Percentiles rank a stretch among this genome's conserved stretches.
Conservation (phyloP, 2,888 invertebrate genomes). For the Euplexia lucipara region DNA sequence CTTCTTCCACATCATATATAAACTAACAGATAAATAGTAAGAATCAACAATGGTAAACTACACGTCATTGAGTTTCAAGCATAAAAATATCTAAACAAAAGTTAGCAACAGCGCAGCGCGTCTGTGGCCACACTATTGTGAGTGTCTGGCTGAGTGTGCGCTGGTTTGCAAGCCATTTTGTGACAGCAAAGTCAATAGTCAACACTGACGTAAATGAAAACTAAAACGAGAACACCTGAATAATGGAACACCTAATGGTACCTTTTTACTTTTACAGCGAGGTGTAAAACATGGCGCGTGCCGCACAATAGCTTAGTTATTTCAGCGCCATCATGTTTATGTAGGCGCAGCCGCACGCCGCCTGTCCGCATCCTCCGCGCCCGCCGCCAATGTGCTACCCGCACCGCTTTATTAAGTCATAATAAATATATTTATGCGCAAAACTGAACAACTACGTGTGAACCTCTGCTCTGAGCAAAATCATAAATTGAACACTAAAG, state of each 20-base stretch:
- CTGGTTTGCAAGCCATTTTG: constrained; percentile 14
- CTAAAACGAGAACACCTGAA: constrained; percentile 39
- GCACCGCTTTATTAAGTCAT: constrained; percentile 13
- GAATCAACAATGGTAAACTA: too few species aligned
- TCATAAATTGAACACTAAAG: constrained; percentile 1
- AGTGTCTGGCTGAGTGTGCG: not conserved
- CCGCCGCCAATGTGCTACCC: constrained; percentile 6
- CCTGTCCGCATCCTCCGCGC: not conserved
- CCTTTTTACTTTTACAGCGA: constrained; percentile 38
- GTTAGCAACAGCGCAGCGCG: not conserved
- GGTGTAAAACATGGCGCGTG: constrained; percentile 27
- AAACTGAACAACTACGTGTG: not conserved
- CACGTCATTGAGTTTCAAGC: too few species aligned
- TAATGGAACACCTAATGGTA: constrained; percentile 45
- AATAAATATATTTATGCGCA: constrained; percentile 21
- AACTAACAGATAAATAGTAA: not conserved
- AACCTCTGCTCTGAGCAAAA: not conserved
- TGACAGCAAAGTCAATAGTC: constrained; percentile 38
- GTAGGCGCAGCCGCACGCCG: constrained; percentile 5
- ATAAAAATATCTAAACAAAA: not conserved
- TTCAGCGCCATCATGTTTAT: constrained; percentile 23
- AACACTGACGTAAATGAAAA: constrained; percentile 29
- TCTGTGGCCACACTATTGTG: not conserved
- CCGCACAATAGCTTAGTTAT: constrained; percentile 40
- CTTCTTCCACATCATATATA: not conserved